Percentiles rank a stretch among this genome's conserved stretches.
Evolutionary conservation across 2,113 vertebrate genomes (phyloP).

Genomic region (Burhinus bistriatus): DNA sequence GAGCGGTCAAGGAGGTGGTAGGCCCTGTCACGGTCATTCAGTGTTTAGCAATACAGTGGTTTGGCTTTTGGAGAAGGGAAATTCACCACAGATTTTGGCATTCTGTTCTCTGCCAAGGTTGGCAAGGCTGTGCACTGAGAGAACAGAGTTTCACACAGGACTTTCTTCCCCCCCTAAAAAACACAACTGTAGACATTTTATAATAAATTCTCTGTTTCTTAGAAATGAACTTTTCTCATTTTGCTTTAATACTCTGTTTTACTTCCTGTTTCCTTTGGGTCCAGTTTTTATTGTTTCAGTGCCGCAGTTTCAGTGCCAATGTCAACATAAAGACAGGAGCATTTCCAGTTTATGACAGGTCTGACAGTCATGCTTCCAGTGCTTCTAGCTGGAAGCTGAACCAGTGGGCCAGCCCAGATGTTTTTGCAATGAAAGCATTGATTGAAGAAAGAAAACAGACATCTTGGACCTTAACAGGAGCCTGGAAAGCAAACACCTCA

Average conservation of each 20-base stretch:
- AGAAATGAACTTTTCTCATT: slow-evolving; percentile 40
- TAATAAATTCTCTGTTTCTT: slow-evolving; percentile 1
- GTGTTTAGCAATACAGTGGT: neutral
- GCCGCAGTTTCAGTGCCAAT: slow-evolving; percentile 9
- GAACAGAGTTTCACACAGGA: neutral
- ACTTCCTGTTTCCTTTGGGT: slow-evolving; percentile 31
- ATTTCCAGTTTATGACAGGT: slow-evolving; percentile 41
- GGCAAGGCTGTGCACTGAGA: neutral
- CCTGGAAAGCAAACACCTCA: slow-evolving; percentile 1
- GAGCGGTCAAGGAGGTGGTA: accelerated
- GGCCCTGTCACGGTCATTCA: neutral
- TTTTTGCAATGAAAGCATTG: slow-evolving; percentile 13
- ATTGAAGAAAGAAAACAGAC: slow-evolving; percentile 23
- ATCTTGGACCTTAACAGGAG: neutral
- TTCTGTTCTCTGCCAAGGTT: neutral
- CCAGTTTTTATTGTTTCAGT: slow-evolving; percentile 17
- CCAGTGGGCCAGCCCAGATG: neutral
- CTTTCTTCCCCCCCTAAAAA: neutral
- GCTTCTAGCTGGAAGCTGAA: neutral
- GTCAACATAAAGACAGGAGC: slow-evolving; percentile 24
- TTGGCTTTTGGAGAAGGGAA: neutral
- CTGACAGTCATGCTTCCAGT: neutral
- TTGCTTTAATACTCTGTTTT: neutral
- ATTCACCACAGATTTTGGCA: neutral
- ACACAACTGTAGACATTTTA: neutral